Conservation (phyloP, 2,888 invertebrate genomes). For the Athalia cordata region DNA sequence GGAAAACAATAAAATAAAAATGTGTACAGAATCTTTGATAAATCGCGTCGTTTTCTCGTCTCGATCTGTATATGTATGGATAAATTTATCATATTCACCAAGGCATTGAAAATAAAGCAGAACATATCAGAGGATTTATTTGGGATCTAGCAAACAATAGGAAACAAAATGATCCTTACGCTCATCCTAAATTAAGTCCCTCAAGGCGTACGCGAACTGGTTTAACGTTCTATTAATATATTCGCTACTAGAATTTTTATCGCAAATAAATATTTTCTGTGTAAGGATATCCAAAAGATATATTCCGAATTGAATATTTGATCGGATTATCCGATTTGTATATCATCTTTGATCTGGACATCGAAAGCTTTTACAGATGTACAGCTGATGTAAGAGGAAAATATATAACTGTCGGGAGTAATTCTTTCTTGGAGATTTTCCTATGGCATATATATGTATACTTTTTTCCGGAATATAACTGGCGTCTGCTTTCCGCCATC, state of each 20-base stretch:
- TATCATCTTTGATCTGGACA: conserved; percentile 31
- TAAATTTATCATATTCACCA: no score
- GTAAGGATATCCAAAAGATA: background rate
- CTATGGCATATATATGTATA: conserved; percentile 7
- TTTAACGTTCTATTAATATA: conserved; percentile 21
- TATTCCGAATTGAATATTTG: conserved; percentile 34
- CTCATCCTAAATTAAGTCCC: conserved; percentile 7
- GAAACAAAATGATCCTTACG: no score
- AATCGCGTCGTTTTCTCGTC: no score
- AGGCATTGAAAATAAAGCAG: no score
- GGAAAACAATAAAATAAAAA: no score
- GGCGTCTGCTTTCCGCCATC: no score
- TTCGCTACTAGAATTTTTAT: no score
- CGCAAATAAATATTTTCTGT: background rate
- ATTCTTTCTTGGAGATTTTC: conserved; percentile 34
- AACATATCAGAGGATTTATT: no score
- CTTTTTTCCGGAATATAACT: no score
- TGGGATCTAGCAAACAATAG: no score
- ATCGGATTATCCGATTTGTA: conserved; percentile 40
- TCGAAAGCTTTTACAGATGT: background rate
- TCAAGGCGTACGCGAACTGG: background rate
- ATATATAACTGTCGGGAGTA: background rate
- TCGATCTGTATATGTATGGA: no score
- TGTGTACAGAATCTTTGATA: no score
- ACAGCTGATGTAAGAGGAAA: background rate